Percentiles rank a stretch among this genome's conserved stretches.
These are phyloP conservation scores for Chiroxiphia lanceolata DNA, from an alignment of 2,797 vertebrate genomes.

Conservation along the genomic window DNA sequence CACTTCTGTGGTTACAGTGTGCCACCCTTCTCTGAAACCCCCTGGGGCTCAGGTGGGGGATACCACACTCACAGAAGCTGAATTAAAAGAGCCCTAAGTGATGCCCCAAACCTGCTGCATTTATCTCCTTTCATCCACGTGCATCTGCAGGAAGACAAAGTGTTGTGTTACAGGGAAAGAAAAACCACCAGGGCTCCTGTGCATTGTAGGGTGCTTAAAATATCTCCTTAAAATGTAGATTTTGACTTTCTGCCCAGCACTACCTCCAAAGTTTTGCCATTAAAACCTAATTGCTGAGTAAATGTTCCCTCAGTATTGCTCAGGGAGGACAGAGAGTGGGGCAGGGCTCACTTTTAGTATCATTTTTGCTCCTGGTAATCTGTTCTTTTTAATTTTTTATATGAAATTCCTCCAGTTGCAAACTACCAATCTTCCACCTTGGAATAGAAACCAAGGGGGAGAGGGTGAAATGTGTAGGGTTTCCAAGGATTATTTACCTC, in stretches of 20 bases:
- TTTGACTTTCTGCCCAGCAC: slow-evolving; percentile 76
- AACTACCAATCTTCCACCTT: slow-evolving; percentile 29
- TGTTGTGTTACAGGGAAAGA: slow-evolving; percentile 17
- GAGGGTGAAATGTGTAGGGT: neutral
- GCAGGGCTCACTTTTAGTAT: neutral
- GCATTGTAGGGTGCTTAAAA: slow-evolving; percentile 67
- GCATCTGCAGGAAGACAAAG: slow-evolving; percentile 10
- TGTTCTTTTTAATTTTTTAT: slow-evolving; percentile 3
- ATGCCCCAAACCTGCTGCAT: neutral
- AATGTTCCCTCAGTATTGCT: slow-evolving; percentile 66
- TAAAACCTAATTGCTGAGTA: slow-evolving; percentile 71
- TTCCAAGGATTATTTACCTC: slow-evolving; percentile 27
- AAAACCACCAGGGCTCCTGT: slow-evolving; percentile 28
- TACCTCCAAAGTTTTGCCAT: slow-evolving; percentile 68
- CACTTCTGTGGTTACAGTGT: neutral
- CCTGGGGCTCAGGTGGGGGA: neutral
- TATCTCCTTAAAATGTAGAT: slow-evolving; percentile 72
- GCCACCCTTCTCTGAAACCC: neutral
- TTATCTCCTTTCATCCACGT: neutral
- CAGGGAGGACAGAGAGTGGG: slow-evolving; percentile 25
- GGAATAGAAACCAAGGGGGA: neutral
- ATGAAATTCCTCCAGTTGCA: neutral
- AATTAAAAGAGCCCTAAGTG: neutral
- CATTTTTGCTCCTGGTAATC: slow-evolving; percentile 42
- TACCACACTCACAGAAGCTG: neutral